A percentile compares a stretch with the other conserved stretches of the same genome.
phyloP scores from a whole-genome alignment of 2,113 vertebrate genomes.

The Helogale parvula region DNA sequence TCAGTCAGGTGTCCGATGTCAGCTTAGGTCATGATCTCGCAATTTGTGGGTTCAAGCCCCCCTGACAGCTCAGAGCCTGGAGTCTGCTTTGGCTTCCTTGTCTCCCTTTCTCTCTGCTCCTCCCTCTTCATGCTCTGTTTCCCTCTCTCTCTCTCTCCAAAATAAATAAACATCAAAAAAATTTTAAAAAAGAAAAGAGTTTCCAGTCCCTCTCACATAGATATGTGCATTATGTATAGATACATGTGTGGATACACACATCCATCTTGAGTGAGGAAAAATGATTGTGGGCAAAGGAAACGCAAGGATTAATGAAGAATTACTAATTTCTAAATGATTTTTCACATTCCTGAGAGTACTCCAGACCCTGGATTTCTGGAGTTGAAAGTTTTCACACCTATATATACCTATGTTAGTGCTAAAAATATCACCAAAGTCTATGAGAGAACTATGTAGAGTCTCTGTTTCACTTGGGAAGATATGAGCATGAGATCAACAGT shows the following conservation, averaged over 20 bases:
- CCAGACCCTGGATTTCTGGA: neutral
- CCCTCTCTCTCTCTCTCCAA: no score
- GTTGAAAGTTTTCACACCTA: conserved; percentile 17
- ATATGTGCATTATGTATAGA: neutral
- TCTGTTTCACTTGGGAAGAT: conserved; percentile 3
- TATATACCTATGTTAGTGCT: neutral
- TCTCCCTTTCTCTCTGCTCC: no score
- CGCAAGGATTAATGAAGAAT: neutral
- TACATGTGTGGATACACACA: neutral
- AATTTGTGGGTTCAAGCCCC: no score
- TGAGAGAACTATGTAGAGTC: neutral
- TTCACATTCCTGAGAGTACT: neutral
- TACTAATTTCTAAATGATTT: neutral
- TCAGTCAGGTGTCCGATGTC: no score
- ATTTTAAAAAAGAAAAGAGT: neutral
- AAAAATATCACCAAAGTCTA: neutral
- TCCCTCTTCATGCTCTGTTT: no score
- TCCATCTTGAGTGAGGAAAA: neutral
- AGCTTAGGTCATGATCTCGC: no score
- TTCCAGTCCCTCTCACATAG: neutral
- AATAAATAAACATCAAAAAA: no score
- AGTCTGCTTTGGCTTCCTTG: no score
- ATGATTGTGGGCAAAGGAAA: neutral
- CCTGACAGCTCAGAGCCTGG: no score
- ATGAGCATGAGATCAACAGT: neutral